phyloP scores from a whole-genome alignment of 2,797 vertebrate species.

The Pampus argenteus region DNA sequence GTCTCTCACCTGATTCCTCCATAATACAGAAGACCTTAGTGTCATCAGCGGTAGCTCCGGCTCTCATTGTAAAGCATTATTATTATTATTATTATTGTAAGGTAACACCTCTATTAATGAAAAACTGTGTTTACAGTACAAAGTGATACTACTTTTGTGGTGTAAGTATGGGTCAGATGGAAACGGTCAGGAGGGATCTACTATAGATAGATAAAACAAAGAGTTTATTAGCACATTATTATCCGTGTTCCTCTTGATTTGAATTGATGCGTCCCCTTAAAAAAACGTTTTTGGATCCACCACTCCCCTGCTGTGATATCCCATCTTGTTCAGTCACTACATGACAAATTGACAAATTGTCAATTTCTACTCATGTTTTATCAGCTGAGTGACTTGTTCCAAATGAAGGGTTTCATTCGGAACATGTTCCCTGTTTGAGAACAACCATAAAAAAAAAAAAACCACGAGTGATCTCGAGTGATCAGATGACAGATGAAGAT shows the following conservation, averaged over 20 bases:
- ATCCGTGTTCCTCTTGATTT: conserved; percentile 20
- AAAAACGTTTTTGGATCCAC: conserved; percentile 3
- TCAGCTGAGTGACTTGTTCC: conserved; percentile 47
- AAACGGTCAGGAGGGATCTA: too few species aligned
- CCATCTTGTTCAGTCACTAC: conserved; percentile 28
- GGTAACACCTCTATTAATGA: too few species aligned
- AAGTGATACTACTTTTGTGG: too few species aligned
- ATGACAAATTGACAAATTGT: conserved; percentile 62
- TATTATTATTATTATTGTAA: too few species aligned
- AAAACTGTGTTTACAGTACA: too few species aligned
- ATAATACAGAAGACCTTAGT: too few species aligned
- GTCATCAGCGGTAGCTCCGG: too few species aligned
- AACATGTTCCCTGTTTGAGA: conserved; percentile 43
- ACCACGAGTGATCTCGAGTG: conserved; percentile 15
- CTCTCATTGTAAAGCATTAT: background rate
- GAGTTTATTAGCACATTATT: too few species aligned
- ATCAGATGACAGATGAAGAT: conserved; percentile 49
- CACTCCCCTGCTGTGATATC: conserved; percentile 35
- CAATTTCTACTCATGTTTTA: conserved; percentile 42
- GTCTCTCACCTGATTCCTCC: too few species aligned
- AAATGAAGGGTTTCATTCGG: conserved; percentile 49
- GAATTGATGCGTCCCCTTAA: conserved; percentile 14
- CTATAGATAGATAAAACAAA: too few species aligned
- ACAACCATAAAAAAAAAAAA: conserved; percentile 24
- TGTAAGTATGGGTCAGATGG: too few species aligned